Conservation (phyloP, 53 echinoderm and acorn worm species). For the Henricia sp. region DNA sequence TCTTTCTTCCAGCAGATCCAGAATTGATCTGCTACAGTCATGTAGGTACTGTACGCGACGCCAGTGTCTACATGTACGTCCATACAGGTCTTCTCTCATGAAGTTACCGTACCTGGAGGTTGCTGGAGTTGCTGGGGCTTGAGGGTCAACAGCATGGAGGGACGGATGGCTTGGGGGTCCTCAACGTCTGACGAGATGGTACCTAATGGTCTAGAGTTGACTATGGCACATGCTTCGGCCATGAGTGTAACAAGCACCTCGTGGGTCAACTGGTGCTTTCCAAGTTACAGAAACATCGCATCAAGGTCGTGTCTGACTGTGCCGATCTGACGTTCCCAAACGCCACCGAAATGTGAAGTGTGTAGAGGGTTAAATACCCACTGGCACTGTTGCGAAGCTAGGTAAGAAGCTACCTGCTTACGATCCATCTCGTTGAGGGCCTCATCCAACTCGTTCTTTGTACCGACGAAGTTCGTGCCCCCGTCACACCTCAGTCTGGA, state of each 20-base stretch:
- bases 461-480: slow-evolving; percentile 78
- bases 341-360: slow-evolving; percentile 65
- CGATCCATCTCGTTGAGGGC: no score
- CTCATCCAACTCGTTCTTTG: slow-evolving; percentile 32
- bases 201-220: slow-evolving; percentile 38
- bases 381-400: slow-evolving; percentile 28
- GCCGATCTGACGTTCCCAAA: slow-evolving; percentile 61
- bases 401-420: not conserved
- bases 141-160: slow-evolving; percentile 57
- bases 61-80: slow-evolving; percentile 62
- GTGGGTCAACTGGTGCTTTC: slow-evolving; percentile 59
- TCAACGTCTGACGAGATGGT: slow-evolving; percentile 54
- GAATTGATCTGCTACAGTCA: slow-evolving; percentile 11
- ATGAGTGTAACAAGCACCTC: slow-evolving; percentile 58
- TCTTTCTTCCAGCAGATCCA: slow-evolving; percentile 54
- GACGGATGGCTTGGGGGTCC: slow-evolving; percentile 23
- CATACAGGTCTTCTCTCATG: slow-evolving; percentile 54
- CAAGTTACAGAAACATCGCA: slow-evolving; percentile 58
- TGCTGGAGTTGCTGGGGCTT: slow-evolving; percentile 43
- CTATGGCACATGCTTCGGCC: slow-evolving; percentile 61
- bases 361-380: slow-evolving; percentile 70
- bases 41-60: slow-evolving; percentile 65
- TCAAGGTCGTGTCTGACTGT: slow-evolving; percentile 49
- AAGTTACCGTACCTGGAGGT: slow-evolving; percentile 52
- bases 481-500: slow-evolving; percentile 59